Evolutionary conservation across 2,797 vertebrate species (phyloP), one percentile per base, ranked within the genome.

Genomic region (Thunnus albacares): DNA sequence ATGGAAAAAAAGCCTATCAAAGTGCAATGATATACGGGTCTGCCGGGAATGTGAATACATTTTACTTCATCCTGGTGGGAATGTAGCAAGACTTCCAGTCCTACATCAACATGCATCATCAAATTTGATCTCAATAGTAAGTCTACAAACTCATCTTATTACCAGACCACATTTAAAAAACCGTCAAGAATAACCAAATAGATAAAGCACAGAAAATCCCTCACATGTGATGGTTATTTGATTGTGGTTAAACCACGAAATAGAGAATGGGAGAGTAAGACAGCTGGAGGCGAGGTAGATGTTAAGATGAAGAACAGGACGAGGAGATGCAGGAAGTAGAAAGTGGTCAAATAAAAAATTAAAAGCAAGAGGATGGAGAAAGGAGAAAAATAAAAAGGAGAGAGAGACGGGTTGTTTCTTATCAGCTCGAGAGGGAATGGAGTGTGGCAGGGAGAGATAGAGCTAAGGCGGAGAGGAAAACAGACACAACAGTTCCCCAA

Each of bases 371-470:
- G 20, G 45, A 53, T 8, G 52, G 10, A 60, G 60, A 59, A 71
- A 60, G 57, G 6, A 1, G 49, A 58, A 71, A 71, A 59, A 69
- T 38, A 62, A 47, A 71, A 28, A 33, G 12, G 7, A 80, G n/a
- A 61, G 18, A 61, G 59, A 43, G 56, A 51, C 14, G n/a, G 38
- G 28, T 38, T 55, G 26, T 69, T 65, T 77, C 69, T 84, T 87
- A 90, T 89, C 86, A 0, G 10, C 26, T 20, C 3, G 35, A 61
- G 30, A 41, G 33, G 20, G 60, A 72, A 76, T 43, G 47, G 30
- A 33, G 74, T 63, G 59, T 86, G 79, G 55, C 43, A 52, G 14
- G 45, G 35, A 73, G 33, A 83, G 79, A 90, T 86, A 86, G 55
- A 75, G 62, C 22, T 5, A 3, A 35, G 15, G 51, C 20, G 0